These are phyloP conservation scores for Leucoptera coffeella DNA, from an alignment of 2,888 invertebrate genomes.

Conservation along the genomic window DNA sequence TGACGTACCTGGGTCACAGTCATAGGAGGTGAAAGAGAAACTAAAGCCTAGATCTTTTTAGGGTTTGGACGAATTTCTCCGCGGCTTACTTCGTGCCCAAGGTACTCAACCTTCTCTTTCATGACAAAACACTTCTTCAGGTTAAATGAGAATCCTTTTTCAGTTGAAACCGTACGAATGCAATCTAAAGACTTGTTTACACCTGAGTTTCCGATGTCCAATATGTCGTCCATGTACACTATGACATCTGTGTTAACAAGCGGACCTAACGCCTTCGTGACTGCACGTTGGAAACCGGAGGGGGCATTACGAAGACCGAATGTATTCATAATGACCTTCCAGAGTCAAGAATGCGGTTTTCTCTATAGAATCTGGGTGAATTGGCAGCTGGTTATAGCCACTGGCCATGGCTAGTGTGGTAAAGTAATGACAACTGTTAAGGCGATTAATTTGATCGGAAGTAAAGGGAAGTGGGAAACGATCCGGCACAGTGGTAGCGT, in stretches of 20 bases:
- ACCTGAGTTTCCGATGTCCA: no score
- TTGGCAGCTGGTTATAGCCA: not conserved
- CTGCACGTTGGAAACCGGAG: not conserved
- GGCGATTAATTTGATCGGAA: conserved; percentile 2
- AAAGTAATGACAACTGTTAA: conserved; percentile 1
- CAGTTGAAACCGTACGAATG: no score
- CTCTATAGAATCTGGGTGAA: not conserved
- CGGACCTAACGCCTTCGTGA: not conserved
- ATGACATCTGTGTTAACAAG: not conserved
- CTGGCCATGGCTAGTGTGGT: not conserved
- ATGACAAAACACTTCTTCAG: conserved; percentile 9
- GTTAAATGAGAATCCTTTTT: conserved; percentile 10
- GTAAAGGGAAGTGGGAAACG: not conserved
- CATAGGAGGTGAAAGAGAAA: conserved; percentile 6
- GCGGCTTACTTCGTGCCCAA: conserved; percentile 7
- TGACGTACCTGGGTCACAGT: conserved; percentile 6
- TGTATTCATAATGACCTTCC: conserved; percentile 1
- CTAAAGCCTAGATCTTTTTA: conserved; percentile 8
- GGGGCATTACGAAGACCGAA: conserved; percentile 1
- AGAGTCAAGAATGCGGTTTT: not conserved
- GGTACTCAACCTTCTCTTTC: conserved; percentile 7
- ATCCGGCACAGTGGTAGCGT: not conserved
- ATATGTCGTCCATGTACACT: conserved; percentile 1
- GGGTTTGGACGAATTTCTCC: conserved; percentile 9
- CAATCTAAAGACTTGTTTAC: no score